Conservation (phyloP, 1,140 invertebrate genomes). For the Aphaenogaster floridana region DNA sequence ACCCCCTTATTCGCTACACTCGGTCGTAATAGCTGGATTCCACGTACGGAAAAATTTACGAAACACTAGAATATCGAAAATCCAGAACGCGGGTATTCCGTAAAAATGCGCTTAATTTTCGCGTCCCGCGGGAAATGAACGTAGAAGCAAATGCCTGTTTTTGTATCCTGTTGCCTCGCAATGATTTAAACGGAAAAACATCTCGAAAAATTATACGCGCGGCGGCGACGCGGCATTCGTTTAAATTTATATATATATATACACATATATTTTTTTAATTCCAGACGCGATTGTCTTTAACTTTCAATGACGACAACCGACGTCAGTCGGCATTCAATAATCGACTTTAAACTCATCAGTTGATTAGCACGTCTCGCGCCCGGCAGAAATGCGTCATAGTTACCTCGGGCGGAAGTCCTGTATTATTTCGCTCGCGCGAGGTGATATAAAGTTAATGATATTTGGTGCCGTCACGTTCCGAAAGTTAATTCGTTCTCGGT, state of each 20-base stretch:
- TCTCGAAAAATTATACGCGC: conserved; percentile 20
- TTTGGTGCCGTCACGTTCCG: conserved; percentile 82
- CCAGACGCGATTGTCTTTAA: conserved; percentile 1
- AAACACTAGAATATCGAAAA: conserved; percentile 59
- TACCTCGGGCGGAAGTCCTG: conserved; percentile 66
- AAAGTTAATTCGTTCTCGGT: conserved; percentile 85
- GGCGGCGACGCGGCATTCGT: neutral
- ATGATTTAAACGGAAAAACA: conserved; percentile 14
- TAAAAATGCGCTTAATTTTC: conserved; percentile 61
- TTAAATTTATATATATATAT: neutral
- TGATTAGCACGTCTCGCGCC: conserved; percentile 50
- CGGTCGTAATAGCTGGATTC: conserved; percentile 62
- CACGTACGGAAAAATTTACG: conserved; percentile 63
- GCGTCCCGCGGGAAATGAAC: conserved; percentile 19
- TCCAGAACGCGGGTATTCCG: conserved; percentile 40
- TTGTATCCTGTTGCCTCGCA: neutral
- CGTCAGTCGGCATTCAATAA: conserved; percentile 36
- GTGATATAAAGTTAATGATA: conserved; percentile 85
- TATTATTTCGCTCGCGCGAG: conserved; percentile 80
- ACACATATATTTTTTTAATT: neutral
- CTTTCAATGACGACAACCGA: neutral
- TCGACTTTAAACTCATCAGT: conserved; percentile 50
- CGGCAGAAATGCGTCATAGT: conserved; percentile 53
- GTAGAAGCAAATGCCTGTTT: conserved; percentile 28
- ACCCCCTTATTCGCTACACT: conserved; percentile 60